Conservation (phyloP, 1,140 invertebrate genomes). For the Ceratina australensis region DNA sequence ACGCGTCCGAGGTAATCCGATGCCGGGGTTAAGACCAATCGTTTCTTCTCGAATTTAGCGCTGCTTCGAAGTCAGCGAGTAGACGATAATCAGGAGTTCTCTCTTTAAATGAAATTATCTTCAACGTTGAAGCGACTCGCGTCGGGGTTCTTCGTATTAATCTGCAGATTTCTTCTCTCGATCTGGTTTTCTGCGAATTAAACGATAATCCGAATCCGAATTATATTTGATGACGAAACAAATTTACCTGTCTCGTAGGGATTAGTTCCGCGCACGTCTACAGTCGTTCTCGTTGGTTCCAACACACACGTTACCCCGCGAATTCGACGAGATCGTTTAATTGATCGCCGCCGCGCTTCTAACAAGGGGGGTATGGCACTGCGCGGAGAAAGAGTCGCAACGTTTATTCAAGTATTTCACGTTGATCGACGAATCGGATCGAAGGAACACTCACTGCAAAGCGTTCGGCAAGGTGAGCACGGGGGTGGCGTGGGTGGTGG, state of each 20-base stretch:
- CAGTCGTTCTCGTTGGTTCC: constrained; percentile 21
- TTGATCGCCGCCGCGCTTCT: neutral
- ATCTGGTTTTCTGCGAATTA: neutral
- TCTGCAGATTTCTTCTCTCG: neutral
- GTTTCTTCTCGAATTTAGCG: neutral
- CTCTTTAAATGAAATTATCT: neutral
- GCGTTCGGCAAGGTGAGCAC: constrained; percentile 48
- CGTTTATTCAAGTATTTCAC: neutral
- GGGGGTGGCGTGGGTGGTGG: constrained; percentile 54
- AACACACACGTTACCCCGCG: neutral
- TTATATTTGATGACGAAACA: neutral
- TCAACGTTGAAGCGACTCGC: neutral
- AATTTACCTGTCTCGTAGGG: neutral
- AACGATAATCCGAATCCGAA: neutral
- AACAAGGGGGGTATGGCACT: constrained; percentile 46
- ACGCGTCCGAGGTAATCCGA: neutral
- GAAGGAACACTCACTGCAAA: constrained; percentile 46
- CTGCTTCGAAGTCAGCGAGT: neutral
- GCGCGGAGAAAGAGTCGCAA: constrained; percentile 10
- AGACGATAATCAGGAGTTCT: neutral
- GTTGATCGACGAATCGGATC: neutral
- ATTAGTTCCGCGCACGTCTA: no score
- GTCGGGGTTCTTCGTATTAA: neutral
- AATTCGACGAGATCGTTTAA: neutral
- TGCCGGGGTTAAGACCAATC: neutral